Evolutionary conservation across 2,888 invertebrate species (phyloP), one percentile per base, ranked within the genome.

Genomic region (Stenolophus ochropezus): DNA sequence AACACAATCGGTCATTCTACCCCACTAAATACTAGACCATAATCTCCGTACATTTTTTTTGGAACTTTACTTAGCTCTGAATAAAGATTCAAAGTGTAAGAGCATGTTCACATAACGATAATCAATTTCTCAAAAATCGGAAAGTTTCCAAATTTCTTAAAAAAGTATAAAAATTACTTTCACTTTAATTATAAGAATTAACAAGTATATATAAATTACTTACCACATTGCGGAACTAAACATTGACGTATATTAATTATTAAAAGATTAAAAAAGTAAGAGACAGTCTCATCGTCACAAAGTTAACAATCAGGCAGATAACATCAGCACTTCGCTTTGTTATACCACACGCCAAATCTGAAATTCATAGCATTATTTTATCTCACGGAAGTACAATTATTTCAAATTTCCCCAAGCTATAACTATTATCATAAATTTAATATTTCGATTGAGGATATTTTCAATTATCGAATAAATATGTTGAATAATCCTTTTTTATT

Each of bases 221-320:
- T 33, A n/a, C 61, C 14, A 21, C 61, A n/a, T n/a, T 61, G 33
- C 65, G 65, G 65, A 69, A 69, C 27, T 69, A 18, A 53, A 74
- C 33, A 42, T 18, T 78, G 76, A 77, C 56, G 8, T 42, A 42
- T 58, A 77, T 58, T 77, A 58, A 77, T 76, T n/a, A n/a, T n/a
- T 76, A 56, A 76, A 76, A 56, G 25, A 58, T 33, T 20, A 56
- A 58, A 76, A 58, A 58, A 58, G 61, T 42, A 77, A 58, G 23
- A 27, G 11, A 14, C 51, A 74, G 74, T 76, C 61, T 23, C 61
- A 23, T 61, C 53, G 8, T 53, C 61, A 56, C 21, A 8, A 6
- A 23, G 25, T 61, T 61, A 61, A 25, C 61, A 61, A 61, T 61
- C 61, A 69, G 18, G 14, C 5, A 69, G 65, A 69, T 69, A 61